These are phyloP conservation scores for Arothron firmamentum DNA, from an alignment of 2,113 vertebrate species.

Conservation along the genomic window DNA sequence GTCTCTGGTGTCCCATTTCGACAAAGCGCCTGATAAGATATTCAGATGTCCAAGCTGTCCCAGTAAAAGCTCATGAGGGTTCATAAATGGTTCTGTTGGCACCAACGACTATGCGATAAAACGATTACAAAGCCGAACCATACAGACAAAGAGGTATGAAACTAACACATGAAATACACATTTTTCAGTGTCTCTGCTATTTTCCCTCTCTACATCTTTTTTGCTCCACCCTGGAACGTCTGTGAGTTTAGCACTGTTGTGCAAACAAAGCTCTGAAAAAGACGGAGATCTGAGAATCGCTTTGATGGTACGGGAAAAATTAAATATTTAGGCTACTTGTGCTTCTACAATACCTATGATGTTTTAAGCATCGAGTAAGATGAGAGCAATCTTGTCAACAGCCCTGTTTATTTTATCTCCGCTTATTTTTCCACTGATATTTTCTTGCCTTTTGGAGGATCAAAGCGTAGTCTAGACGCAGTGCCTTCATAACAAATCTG, in stretches of 20 bases:
- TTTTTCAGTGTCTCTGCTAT: too few species aligned
- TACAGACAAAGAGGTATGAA: too few species aligned
- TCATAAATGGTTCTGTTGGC: not conserved
- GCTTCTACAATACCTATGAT: slow-evolving; percentile 11
- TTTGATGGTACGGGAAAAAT: slow-evolving; percentile 8
- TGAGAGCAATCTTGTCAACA: slow-evolving; percentile 21
- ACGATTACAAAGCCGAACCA: not conserved
- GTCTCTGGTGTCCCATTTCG: not conserved
- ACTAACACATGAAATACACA: too few species aligned
- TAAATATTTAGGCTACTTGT: slow-evolving; percentile 35
- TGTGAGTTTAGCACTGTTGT: too few species aligned
- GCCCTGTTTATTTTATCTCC: slow-evolving; percentile 21
- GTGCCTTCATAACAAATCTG: slow-evolving; percentile 38
- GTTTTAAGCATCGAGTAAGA: slow-evolving; percentile 20
- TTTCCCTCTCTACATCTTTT: too few species aligned
- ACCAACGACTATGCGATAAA: too few species aligned
- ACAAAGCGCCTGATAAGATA: slow-evolving; percentile 5
- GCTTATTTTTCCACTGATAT: not conserved
- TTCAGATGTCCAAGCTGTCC: not conserved
- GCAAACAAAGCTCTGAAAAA: too few species aligned
- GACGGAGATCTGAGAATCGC: too few species aligned
- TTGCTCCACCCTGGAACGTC: too few species aligned
- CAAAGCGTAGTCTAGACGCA: slow-evolving; percentile 14
- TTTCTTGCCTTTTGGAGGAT: slow-evolving; percentile 23
- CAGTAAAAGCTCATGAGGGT: not conserved